Conservation (phyloP, 1,140 invertebrate species). For the Bombus picipes region DNA sequence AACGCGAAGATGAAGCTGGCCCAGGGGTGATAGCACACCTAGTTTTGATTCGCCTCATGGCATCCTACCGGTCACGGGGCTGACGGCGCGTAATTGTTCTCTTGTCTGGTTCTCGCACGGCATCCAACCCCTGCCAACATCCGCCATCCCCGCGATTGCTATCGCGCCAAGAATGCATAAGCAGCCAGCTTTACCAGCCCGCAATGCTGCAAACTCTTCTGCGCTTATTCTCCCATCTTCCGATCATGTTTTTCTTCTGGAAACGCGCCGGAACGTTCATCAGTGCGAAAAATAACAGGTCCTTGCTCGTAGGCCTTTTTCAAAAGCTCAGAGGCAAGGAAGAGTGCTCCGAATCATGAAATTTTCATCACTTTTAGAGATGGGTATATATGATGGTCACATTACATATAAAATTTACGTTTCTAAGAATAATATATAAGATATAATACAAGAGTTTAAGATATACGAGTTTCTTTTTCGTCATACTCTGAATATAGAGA, state of each 20-base stretch:
- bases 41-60: slow-evolving; percentile 80
- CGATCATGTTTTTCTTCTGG: not conserved
- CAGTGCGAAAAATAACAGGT: not conserved
- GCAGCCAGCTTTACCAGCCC: slow-evolving; percentile 66
- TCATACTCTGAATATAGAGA: no score
- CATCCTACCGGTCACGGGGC: slow-evolving; percentile 75
- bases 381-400: no score
- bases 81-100: slow-evolving; percentile 81
- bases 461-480: no score
- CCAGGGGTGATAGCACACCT: slow-evolving; percentile 69
- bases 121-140: slow-evolving; percentile 61
- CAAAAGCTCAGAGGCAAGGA: no score
- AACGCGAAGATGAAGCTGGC: slow-evolving; percentile 63
- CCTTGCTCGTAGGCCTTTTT: not conserved
- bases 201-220: slow-evolving; percentile 64
- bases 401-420: no score
- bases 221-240: slow-evolving; percentile 32
- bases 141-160: slow-evolving; percentile 73
- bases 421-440: no score
- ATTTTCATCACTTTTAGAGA: no score
- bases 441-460: no score
- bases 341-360: no score
- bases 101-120: slow-evolving; percentile 74
- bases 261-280: not conserved
- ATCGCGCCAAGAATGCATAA: slow-evolving; percentile 78